Evolutionary conservation across 2,797 vertebrate genomes (phyloP).

Genomic region (Synanceia verrucosa): DNA sequence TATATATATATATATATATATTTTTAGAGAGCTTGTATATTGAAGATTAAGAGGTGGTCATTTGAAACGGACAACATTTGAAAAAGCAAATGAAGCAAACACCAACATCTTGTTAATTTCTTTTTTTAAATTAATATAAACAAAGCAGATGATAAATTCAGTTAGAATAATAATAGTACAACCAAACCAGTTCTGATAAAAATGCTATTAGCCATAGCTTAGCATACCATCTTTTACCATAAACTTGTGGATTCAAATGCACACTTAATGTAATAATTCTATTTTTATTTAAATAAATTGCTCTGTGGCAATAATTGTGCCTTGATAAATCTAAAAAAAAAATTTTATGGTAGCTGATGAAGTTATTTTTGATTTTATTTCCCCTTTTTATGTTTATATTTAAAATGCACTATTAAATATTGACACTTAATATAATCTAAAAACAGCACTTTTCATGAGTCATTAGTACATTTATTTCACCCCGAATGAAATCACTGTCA

Average conservation of each 20-base stretch:
- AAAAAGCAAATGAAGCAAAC: no score
- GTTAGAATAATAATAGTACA: not conserved
- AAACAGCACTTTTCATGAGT: no score
- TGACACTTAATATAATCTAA: no score
- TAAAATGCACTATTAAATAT: not conserved
- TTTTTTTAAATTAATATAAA: not conserved
- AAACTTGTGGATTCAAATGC: not conserved
- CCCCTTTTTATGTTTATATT: not conserved
- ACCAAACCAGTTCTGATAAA: not conserved
- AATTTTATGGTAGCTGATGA: not conserved
- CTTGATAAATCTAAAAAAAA: not conserved
- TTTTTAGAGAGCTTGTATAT: no score
- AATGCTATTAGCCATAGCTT: not conserved
- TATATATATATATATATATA: no score
- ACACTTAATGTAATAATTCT: not conserved
- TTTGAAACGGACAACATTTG: no score
- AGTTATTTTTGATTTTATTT: not conserved
- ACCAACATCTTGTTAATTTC: not conserved
- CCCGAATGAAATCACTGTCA: slow-evolving; percentile 4
- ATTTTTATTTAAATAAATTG: not conserved
- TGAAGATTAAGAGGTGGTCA: no score
- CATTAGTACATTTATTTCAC: not conserved
- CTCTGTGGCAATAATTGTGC: not conserved
- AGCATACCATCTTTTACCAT: not conserved
- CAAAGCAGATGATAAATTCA: not conserved